A percentile compares a stretch with the other conserved stretches of the same genome.
phyloP scores from a whole-genome alignment of 1,140 invertebrate genomes.

The Drosophila prosaltans region DNA sequence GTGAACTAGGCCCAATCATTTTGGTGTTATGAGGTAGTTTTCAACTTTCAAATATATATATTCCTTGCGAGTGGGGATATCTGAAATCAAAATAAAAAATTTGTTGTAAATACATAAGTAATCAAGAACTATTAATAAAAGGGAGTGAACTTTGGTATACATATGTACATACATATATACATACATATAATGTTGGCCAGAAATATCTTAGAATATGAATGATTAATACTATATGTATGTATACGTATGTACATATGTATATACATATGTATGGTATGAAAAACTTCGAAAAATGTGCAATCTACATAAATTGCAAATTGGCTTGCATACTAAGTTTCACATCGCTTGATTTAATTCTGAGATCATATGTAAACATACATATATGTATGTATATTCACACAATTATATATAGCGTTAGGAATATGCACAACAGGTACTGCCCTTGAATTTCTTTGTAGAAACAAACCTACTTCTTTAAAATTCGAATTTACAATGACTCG shows the following conservation, averaged over 20 bases:
- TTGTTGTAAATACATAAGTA: background rate
- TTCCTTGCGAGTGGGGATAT: constrained; percentile 40
- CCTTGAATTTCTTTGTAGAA: no score
- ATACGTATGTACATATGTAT: constrained; percentile 14
- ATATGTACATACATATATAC: background rate
- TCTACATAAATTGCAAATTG: no score
- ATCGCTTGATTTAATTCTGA: no score
- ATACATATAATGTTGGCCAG: no score
- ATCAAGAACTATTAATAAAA: background rate
- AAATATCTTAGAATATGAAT: background rate
- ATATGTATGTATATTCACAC: no score
- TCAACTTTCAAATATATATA: constrained; percentile 47
- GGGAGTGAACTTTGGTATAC: background rate
- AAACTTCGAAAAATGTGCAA: no score
- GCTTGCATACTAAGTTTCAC: no score
- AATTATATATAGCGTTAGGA: no score
- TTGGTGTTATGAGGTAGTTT: constrained; percentile 73
- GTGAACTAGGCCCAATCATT: constrained; percentile 86
- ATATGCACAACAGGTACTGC: no score
- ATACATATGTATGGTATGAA: background rate
- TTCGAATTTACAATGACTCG: no score
- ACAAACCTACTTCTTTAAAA: no score
- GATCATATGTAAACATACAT: no score
- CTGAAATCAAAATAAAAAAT: constrained; percentile 39
- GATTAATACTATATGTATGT: background rate